Conservation (phyloP, 1,140 invertebrate species). For the Drosophila willistoni region DNA sequence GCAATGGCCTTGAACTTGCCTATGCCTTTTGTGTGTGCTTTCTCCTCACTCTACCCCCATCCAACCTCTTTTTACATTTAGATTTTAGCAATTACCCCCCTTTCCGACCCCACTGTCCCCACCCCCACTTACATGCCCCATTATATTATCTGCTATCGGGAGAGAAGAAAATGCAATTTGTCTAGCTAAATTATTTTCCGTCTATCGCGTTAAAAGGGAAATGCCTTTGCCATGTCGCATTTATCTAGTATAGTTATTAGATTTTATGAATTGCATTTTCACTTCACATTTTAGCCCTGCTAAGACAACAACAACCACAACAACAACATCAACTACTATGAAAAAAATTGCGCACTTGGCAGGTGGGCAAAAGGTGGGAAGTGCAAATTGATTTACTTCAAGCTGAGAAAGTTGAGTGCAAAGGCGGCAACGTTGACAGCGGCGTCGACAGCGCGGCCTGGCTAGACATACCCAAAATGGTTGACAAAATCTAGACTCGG, state of each 20-base stretch:
- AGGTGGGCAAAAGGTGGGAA: conserved; percentile 8
- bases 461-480: not conserved
- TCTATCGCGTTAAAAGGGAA: conserved; percentile 1
- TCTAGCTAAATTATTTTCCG: conserved; percentile 9
- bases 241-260: conserved; percentile 2
- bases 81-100: not conserved
- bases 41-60: not conserved
- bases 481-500: not conserved
- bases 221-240: conserved; percentile 2
- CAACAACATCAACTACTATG: not conserved
- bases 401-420: conserved; percentile 9
- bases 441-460: not conserved
- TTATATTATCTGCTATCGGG: not conserved
- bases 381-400: conserved; percentile 13
- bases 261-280: conserved; percentile 12
- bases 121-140: no score
- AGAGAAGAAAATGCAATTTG: not conserved
- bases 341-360: conserved; percentile 5
- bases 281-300: conserved; percentile 6
- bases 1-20: not conserved
- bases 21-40: not conserved
- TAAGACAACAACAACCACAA: not conserved
- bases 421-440: conserved; percentile 3
- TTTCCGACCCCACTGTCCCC: not conserved
- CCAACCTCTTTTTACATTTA: not conserved